Evolutionary conservation across 2,888 invertebrate genomes (phyloP), one percentile per base, ranked within the genome.

Genomic region (Agrotis exclamationis): DNA sequence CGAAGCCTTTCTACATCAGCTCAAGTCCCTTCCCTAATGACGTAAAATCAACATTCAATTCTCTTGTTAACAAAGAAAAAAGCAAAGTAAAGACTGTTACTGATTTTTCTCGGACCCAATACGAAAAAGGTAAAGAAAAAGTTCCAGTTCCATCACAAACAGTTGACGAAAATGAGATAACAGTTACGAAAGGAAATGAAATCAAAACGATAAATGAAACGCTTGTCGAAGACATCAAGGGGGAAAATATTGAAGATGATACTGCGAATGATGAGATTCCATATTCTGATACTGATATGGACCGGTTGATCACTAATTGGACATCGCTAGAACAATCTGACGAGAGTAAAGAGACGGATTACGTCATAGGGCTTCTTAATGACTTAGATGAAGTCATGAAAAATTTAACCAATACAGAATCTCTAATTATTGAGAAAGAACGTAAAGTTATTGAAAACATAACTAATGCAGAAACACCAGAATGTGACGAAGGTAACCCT

Each of bases 1-100:
- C 85, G 3, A 89, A 89, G 72, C 93, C 93, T 18, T 94, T 89
- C 79, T 94, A 90, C 76, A 88, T 86, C n/a, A 88, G 83, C 68
- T 68, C 85, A 22, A 90, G 80, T 47, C 88, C 92, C 11, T 94
- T 94, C 80, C 81, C 90, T 28, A 80, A 88, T 24, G 92, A 94
- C 28, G 92, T 93, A 0, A 89, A 89, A 80, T 66, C 86, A 3
- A 84, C 86, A 47, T 92, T 90, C 63, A 89, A 84, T 63, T 64
- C 73, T 20, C 65, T 86, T 13, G 51, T 39, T 11, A 48, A 74
- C 51, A 78, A 71, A 33, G 56, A 44, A 16, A 64, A 68, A 0
- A 44, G 44, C 24, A 85, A 80, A 65, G 3, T 58, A 14, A 83
- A 74, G 7, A 44, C 76, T 13, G 70, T 70, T 22, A 39, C 45